These are phyloP conservation scores for Phalacrocorax brasilianus DNA, from an alignment of 2,113 vertebrate species.

Conservation along the genomic window DNA sequence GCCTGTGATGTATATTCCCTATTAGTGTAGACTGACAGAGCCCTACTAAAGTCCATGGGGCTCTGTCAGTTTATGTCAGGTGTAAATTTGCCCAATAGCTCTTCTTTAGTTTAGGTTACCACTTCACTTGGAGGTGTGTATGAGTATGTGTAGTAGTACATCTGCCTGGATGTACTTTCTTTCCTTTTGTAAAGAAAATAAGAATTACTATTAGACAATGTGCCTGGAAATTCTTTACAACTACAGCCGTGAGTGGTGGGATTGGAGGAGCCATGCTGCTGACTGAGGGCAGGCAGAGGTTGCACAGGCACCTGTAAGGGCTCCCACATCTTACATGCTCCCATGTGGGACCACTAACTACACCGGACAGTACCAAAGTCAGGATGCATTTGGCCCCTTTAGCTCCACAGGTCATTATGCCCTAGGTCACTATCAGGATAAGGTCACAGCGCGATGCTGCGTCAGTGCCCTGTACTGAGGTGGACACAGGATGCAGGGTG, in stretches of 20 bases:
- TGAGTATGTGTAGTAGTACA: background rate
- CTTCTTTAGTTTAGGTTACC: background rate
- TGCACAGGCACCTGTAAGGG: background rate
- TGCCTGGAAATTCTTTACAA: background rate
- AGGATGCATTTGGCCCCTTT: background rate
- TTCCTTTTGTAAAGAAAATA: background rate
- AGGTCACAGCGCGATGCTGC: background rate
- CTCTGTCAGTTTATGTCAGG: background rate
- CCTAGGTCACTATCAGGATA: background rate
- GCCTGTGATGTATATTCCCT: background rate
- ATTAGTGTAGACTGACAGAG: background rate
- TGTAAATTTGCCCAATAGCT: background rate
- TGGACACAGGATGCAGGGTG: background rate
- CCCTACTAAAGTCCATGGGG: background rate
- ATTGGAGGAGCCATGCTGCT: background rate
- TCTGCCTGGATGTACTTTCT: background rate
- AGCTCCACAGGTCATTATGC: background rate
- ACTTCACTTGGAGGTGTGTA: background rate
- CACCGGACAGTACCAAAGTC: background rate
- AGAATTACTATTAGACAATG: background rate
- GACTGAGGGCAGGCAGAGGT: background rate
- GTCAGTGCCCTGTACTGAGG: background rate
- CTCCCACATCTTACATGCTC: background rate
- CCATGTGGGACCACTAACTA: background rate
- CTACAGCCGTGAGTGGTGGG: background rate